A percentile compares a stretch with the other conserved stretches of the same genome.
Conservation (phyloP, 2,888 invertebrate species). For the Apotomis capreana region DNA sequence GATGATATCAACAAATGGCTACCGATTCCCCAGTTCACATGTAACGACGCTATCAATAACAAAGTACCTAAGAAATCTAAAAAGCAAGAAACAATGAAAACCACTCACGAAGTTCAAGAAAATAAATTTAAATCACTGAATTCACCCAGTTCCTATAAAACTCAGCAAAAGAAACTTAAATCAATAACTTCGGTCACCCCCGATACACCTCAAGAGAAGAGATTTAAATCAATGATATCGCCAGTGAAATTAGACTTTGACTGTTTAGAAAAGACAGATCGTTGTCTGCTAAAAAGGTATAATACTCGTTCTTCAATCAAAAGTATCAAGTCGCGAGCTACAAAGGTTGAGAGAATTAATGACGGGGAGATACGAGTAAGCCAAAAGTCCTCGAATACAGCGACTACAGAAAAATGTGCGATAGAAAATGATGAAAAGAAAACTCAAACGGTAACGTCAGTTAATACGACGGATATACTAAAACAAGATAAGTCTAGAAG, state of each 20-base stretch:
- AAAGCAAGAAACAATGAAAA: slow-evolving; percentile 13
- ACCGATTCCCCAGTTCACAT: slow-evolving; percentile 44
- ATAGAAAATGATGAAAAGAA: not conserved
- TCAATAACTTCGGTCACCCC: not conserved
- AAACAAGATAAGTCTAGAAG: not conserved
- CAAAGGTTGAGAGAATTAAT: not conserved
- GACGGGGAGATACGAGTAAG: not conserved
- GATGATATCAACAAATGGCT: slow-evolving; percentile 47
- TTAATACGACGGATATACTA: not conserved
- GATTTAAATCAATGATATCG: slow-evolving; percentile 56
- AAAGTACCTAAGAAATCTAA: slow-evolving; percentile 14
- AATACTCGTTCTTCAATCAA: not conserved
- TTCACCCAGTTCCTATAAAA: not conserved
- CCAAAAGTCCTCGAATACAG: not conserved
- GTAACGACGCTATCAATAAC: slow-evolving; percentile 16
- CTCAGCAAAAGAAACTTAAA: too few species aligned
- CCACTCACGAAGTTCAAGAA: not conserved
- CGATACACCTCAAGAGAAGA: slow-evolving; percentile 17
- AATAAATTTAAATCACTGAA: too few species aligned
- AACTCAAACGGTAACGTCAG: not conserved
- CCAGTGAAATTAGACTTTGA: slow-evolving; percentile 60
- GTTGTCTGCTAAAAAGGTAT: not conserved
- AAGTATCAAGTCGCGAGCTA: not conserved
- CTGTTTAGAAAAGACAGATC: slow-evolving; percentile 13
- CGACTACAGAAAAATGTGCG: not conserved